Evolutionary conservation across 2,797 vertebrate species (phyloP), one percentile per base, ranked within the genome.

Genomic region (Eremophila alpestris): DNA sequence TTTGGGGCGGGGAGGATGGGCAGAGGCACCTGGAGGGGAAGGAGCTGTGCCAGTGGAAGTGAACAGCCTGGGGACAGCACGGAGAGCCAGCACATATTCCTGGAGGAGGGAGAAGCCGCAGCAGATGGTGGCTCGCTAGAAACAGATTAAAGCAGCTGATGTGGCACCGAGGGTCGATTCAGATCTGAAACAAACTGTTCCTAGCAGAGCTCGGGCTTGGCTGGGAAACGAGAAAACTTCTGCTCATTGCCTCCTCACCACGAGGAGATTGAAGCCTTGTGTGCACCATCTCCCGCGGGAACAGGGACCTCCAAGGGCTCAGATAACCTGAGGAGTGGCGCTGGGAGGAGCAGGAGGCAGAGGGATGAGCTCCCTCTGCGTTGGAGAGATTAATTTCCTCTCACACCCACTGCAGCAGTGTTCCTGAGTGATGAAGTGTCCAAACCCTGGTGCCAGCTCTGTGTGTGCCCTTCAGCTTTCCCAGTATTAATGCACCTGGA

Each of bases 121-220:
- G 91, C 93, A 96, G 89, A 74, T 80, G 93, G 71, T 18, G 34
- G 45, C 75, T 89, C 36, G 11, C 43, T 77, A 63, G 78, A 84
- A 93, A 87, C 46, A 62, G 81, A 69, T 69, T 55, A 73, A 82
- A 94, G 87, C 70, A 87, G 68, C 64, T 74, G 78, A 79, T 14
- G 40, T 71, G 29, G 81, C 83, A 79, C 51, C 1, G 1, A 93
- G 69, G 71, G 76, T 49, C 5, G 1, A 60, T 81, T 85, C 34
- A 45, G 51, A 87, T 75, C 67, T 4, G 19, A 94, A 90, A 75
- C 58, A 76, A 49, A 49, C 60, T 85, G 76, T 63, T 91, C 82
- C 75, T 13, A 80, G 58, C 58, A 77, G 68, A 68, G 41, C 58
- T 83, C 12, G 4, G 69, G 51, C 54, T 87, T 38, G 38, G 40